phyloP scores from a whole-genome alignment of 53 echinoderm and acorn worm genomes.

The Hippasteria phrygiana region DNA sequence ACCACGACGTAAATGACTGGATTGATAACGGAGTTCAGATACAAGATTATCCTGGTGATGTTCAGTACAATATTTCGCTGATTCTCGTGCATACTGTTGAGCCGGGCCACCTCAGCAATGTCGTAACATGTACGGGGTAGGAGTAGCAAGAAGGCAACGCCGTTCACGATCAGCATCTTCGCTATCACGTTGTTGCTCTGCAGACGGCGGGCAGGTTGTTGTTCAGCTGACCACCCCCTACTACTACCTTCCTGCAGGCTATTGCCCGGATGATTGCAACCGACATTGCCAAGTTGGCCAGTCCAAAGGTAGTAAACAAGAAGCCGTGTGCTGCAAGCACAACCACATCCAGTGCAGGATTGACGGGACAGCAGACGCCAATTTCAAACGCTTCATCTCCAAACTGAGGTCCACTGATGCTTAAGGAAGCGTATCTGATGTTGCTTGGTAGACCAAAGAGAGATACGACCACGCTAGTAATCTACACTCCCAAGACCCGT shows the following conservation, averaged over 20 bases:
- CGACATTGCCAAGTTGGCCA: constrained; percentile 65
- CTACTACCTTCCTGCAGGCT: background rate
- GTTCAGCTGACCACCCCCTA: background rate
- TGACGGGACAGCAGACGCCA: too few relatives aligned
- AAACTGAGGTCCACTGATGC: too few relatives aligned
- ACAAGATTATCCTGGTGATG: too few relatives aligned
- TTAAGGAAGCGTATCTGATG: constrained; percentile 11
- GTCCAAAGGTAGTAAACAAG: too few relatives aligned
- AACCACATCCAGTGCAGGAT: too few relatives aligned
- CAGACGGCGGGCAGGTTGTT: constrained; percentile 12
- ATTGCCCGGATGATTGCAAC: constrained; percentile 68
- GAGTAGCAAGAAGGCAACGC: constrained; percentile 78
- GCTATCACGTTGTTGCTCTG: constrained; percentile 79
- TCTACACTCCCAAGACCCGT: constrained; percentile 46
- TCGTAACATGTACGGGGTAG: constrained; percentile 38
- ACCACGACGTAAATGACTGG: too few relatives aligned
- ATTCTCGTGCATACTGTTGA: too few relatives aligned
- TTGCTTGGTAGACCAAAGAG: constrained; percentile 64
- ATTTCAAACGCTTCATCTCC: too few relatives aligned
- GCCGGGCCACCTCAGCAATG: too few relatives aligned
- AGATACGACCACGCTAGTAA: constrained; percentile 46
- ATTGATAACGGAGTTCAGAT: too few relatives aligned
- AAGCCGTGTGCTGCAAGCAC: too few relatives aligned
- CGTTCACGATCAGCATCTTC: constrained; percentile 81
- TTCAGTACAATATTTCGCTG: too few relatives aligned